Evolutionary conservation across 2,797 vertebrate genomes (phyloP), one percentile per base, ranked within the genome.

Genomic region (Sebastiscus tertius): DNA sequence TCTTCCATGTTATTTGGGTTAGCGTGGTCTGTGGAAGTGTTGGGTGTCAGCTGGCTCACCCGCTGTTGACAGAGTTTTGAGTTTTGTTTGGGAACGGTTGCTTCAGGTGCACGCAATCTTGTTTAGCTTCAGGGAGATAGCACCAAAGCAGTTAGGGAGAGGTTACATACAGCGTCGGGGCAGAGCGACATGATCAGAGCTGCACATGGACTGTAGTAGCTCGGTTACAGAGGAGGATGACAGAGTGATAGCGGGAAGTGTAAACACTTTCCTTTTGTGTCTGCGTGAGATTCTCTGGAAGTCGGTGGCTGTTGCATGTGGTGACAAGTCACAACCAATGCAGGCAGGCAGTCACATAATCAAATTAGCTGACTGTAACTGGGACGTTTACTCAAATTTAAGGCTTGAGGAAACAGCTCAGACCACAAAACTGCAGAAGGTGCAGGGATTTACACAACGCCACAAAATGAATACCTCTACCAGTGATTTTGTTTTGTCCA

Each of bases 61-160:
- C 5, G 11, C 75, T 89, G 87, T 89, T 91, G 92, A 92, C 79
- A 68, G 75, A 79, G 78, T 74, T 65, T 46, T 8, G 64, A n/a
- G 9, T 60, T 58, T 92, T 92, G 90, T 92, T 92, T 92, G 73
- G 88, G 89, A 90, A 89, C 79, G 14, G 72, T 72, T 63, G 62
- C 66, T 77, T 82, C 70, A 95, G 93, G 92, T 95, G 93, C 90
- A 85, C 79, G n/a, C 80, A 81, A 83, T 89, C 74, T 60, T 94
- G 86, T 93, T 92, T 92, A 6, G 88, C 86, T 91, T 91, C 58
- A 18, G 46, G 16, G 58, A 73, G 89, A 94, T 92, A 75, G 75
- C 39, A 9, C 4, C 49, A 6, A 8, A 87, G 73, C 69, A 7
- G 55, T 12, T 80, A 75, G 74, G 72, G 54, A 80, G 76, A 77